Evolutionary conservation across 2,888 invertebrate species (phyloP).

Genomic region (Drosophila lutescens): DNA sequence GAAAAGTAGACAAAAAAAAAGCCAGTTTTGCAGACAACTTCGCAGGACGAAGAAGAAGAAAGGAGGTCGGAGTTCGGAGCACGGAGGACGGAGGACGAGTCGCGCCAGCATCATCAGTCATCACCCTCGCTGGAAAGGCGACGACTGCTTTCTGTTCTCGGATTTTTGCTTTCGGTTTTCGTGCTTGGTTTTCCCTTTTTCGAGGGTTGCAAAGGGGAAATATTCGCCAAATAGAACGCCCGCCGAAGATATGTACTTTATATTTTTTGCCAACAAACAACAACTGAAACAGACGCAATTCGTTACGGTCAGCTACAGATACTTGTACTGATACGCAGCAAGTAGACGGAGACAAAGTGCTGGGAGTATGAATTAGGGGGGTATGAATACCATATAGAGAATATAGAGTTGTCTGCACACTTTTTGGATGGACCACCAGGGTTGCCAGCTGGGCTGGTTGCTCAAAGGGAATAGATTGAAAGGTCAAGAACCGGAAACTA

Average conservation of each 20-base stretch:
- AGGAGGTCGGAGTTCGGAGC: slow-evolving; percentile 6
- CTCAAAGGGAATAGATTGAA: not conserved
- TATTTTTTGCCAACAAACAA: slow-evolving; percentile 50
- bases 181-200: slow-evolving; percentile 22
- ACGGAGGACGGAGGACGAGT: slow-evolving; percentile 12
- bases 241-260: slow-evolving; percentile 55
- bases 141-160: slow-evolving; percentile 16
- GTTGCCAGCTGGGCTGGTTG: not conserved
- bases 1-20: slow-evolving; percentile 67
- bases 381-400: not conserved
- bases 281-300: slow-evolving; percentile 64
- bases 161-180: not conserved
- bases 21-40: slow-evolving; percentile 52
- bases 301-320: slow-evolving; percentile 74
- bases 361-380: not conserved
- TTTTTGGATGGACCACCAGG: slow-evolving; percentile 4
- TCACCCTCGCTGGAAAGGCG: slow-evolving; percentile 67
- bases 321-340: slow-evolving; percentile 33
- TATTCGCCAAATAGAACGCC: slow-evolving; percentile 28
- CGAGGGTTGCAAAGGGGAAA: slow-evolving; percentile 72
- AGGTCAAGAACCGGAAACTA: slow-evolving; percentile 8
- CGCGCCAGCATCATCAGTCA: slow-evolving; percentile 78
- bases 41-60: slow-evolving; percentile 14
- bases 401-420: slow-evolving; percentile 14
- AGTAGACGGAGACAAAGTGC: slow-evolving; percentile 29